phyloP scores from a whole-genome alignment of 1,140 invertebrate species.

The Grapholita molesta region DNA sequence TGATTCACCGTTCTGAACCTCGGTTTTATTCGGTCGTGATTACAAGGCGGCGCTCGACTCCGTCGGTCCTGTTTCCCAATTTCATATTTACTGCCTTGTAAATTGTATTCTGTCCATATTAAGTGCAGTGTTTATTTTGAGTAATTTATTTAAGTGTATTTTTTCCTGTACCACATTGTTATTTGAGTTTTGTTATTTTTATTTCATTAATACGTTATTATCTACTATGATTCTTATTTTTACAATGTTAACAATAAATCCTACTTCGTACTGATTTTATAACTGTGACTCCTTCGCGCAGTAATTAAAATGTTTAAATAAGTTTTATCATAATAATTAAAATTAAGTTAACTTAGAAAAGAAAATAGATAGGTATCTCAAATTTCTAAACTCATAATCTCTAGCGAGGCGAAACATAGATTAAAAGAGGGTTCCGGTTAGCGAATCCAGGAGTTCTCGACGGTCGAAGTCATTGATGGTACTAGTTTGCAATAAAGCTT shows the following conservation, averaged over 20 bases:
- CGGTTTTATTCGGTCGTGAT: slow-evolving; percentile 39
- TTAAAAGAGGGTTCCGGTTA: too few species aligned
- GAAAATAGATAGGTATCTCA: too few species aligned
- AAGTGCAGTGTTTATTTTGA: slow-evolving; percentile 7
- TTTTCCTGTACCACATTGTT: neutral
- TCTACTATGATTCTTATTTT: neutral
- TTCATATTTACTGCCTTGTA: slow-evolving; percentile 59
- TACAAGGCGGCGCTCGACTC: slow-evolving; percentile 38
- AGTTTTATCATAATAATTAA: too few species aligned
- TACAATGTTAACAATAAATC: neutral
- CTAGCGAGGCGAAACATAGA: too few species aligned
- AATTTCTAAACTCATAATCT: too few species aligned
- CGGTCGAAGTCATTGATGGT: too few species aligned
- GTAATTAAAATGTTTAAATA: too few species aligned
- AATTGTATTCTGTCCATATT: slow-evolving; percentile 52
- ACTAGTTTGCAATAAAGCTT: too few species aligned
- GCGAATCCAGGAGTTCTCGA: too few species aligned
- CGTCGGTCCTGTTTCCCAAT: slow-evolving; percentile 51
- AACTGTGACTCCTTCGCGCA: too few species aligned
- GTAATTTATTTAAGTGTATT: neutral
- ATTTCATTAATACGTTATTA: slow-evolving; percentile 20
- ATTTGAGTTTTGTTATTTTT: slow-evolving; percentile 36
- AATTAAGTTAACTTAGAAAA: too few species aligned
- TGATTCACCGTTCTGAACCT: slow-evolving; percentile 44
- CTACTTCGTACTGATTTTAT: too few species aligned